phyloP scores from a whole-genome alignment of 2,797 vertebrate species.

The Hyperoplus lanceolatus region DNA sequence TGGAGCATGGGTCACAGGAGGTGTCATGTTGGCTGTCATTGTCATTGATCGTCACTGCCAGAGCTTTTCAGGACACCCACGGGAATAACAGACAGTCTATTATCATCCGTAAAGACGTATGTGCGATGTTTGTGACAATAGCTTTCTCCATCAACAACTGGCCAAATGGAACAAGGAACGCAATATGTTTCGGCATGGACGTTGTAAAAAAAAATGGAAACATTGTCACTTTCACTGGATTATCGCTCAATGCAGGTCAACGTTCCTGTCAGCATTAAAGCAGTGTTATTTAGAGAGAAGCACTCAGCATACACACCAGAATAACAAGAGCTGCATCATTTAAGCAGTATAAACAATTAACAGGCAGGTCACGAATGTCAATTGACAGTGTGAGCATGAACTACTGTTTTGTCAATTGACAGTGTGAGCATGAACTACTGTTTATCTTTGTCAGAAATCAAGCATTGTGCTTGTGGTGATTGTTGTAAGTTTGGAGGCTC shows the following conservation, averaged over 20 bases:
- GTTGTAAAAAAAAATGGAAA: neutral
- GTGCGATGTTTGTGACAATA: slow-evolving; percentile 9
- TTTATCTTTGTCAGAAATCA: neutral
- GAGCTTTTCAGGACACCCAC: slow-evolving; percentile 18
- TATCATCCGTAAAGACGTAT: neutral
- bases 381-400: neutral
- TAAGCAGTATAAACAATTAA: slow-evolving; percentile 41
- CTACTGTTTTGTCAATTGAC: slow-evolving; percentile 23
- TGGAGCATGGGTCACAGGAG: slow-evolving; percentile 49
- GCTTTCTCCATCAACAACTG: slow-evolving; percentile 14
- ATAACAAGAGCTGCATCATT: slow-evolving; percentile 32
- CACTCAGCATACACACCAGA: slow-evolving; percentile 22
- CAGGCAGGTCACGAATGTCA: slow-evolving; percentile 31
- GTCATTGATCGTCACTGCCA: slow-evolving; percentile 66
- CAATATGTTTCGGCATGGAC: neutral
- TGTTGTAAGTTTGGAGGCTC: neutral
- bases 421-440: neutral
- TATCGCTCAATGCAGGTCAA: neutral
- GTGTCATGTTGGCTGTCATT: slow-evolving; percentile 56
- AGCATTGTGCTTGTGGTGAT: neutral
- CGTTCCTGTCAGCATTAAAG: slow-evolving; percentile 20
- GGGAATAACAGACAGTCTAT: slow-evolving; percentile 33
- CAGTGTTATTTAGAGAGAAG: slow-evolving; percentile 36
- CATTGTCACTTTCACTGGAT: neutral
- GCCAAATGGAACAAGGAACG: neutral